These are phyloP conservation scores for Ophiodon elongatus DNA, from an alignment of 2,113 vertebrate species.

Conservation along the genomic window DNA sequence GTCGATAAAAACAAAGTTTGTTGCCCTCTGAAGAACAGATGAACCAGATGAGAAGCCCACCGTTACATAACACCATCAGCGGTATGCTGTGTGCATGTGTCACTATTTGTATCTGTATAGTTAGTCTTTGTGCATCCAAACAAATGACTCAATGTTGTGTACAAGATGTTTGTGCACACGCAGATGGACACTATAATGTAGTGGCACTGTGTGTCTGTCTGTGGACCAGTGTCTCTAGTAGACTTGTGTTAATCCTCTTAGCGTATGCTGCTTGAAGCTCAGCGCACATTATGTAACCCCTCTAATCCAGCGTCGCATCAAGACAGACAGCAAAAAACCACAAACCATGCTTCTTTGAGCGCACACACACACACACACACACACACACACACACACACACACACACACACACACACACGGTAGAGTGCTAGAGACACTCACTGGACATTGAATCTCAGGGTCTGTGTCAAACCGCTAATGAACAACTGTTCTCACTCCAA, in stretches of 20 bases:
- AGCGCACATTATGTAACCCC: conserved; percentile 82
- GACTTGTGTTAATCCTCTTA: conserved; percentile 83
- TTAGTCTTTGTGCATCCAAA: conserved; percentile 30
- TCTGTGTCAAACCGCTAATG: conserved; percentile 14
- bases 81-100: conserved; percentile 4
- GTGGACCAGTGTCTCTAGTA: conserved; percentile 79
- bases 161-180: neutral
- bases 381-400: conserved; percentile 13
- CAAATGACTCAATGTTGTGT: conserved; percentile 47
- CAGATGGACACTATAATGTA: conserved; percentile 38
- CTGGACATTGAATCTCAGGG: neutral
- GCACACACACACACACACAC: conserved; percentile 13
- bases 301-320: conserved; percentile 80
- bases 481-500: conserved; percentile 9
- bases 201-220: conserved; percentile 28
- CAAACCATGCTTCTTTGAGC: conserved; percentile 45
- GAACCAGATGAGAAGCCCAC: conserved; percentile 47
- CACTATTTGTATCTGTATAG: conserved; percentile 14
- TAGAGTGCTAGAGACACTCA: too few relatives aligned
- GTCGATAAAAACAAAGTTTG: conserved; percentile 19
- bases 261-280: conserved; percentile 82
- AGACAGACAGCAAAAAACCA: conserved; percentile 79
- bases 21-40: conserved; percentile 27
- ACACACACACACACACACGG: conserved; percentile 11
- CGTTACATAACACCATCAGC: conserved; percentile 60